phyloP scores from a whole-genome alignment of 2,113 vertebrate genomes.

The Odocoileus hemionus region DNA sequence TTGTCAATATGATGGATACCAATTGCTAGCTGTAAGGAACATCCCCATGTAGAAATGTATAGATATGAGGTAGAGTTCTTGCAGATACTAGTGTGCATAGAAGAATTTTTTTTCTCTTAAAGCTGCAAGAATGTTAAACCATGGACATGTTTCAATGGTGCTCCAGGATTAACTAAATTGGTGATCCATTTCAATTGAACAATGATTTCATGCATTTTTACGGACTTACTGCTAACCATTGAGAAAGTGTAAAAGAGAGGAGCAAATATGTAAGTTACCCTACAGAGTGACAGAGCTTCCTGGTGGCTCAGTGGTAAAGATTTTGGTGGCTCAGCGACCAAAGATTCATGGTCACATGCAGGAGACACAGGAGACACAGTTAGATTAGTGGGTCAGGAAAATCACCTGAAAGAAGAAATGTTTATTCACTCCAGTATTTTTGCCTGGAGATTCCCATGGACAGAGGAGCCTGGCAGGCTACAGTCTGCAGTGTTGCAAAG shows the following conservation, averaged over 20 bases:
- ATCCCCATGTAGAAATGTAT: neutral
- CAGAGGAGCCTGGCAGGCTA: neutral
- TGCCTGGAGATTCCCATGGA: neutral
- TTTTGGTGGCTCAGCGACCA: neutral
- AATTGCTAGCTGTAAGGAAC: neutral
- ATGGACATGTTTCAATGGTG: neutral
- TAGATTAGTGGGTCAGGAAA: neutral
- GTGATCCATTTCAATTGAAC: neutral
- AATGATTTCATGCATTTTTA: constrained; percentile 7
- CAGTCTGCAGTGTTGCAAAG: neutral
- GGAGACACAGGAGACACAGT: neutral
- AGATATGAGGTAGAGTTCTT: neutral
- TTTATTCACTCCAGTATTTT: neutral
- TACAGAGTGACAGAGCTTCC: neutral
- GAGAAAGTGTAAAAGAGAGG: neutral
- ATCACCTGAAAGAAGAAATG: neutral
- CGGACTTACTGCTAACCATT: neutral
- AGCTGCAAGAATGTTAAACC: neutral
- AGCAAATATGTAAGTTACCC: neutral
- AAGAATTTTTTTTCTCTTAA: neutral
- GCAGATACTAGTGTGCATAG: neutral
- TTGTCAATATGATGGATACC: neutral
- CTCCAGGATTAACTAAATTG: neutral
- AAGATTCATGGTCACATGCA: neutral
- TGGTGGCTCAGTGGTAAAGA: neutral